Evolutionary conservation across 2,113 vertebrate species (phyloP), one percentile per base, ranked within the genome.

Genomic region (Seriola aureovittata): DNA sequence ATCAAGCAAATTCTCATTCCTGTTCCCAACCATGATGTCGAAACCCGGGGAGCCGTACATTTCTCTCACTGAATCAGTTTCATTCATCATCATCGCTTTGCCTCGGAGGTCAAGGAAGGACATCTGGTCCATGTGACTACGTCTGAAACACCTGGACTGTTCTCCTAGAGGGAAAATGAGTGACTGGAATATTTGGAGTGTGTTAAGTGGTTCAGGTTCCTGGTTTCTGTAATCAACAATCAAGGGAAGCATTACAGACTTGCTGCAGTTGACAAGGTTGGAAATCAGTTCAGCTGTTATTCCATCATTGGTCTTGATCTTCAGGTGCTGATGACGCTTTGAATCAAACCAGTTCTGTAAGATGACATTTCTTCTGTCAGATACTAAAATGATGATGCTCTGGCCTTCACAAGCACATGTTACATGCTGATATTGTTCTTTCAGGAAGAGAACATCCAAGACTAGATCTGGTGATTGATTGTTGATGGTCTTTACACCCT

Each of bases 251-350:
- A 88, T 57, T 52, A 89, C 16, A 36, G 68, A 21, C 10, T 0
- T 0, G 1, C 5, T 13, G 67, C 84, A 91, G 65, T 58, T 68
- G 64, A 63, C 78, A 54, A 12, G 36, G 72, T 8, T 10, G 2
- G 69, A 4, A 19, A 1, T 62, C 63, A 90, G 42, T 36, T 54
- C 75, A 58, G 90, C 89, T 60, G 75, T 91, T 50, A 90, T 5
- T 75, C 92, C 90, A 73, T 93, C 89, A n/a, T 75, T 81, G 69
- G 89, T 81, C 32, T 75, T 82, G 74, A 91, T 71, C 36, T 90
- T 82, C 34, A 93, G 89, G 40, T 93, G 92, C 59, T 91, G 92
- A 71, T 67, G 40, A 19, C 50, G n/a, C 29, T 63, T 34, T 75
- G 85, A 90, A 0, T 38, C 0, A 75, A 93, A 91, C 92, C 92